Conservation (phyloP, 1,140 invertebrate genomes). For the Nebria ingens region DNA sequence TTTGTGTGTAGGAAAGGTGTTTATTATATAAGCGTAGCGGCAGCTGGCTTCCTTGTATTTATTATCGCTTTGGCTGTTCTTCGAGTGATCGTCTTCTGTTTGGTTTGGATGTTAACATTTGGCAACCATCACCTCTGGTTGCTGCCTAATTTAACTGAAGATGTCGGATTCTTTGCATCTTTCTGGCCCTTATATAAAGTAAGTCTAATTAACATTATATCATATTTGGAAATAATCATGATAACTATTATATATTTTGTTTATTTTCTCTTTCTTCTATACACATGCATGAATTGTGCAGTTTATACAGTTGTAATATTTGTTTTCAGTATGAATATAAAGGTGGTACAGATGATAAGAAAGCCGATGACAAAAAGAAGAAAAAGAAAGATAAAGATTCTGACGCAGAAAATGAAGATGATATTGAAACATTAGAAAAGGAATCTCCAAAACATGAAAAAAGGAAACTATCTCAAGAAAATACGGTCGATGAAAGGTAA, state of each 20-base stretch:
- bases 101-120: constrained; percentile 81
- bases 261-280: constrained; percentile 4
- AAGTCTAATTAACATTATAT: constrained; percentile 21
- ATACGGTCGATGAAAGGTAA: constrained; percentile 15
- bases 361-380: constrained; percentile 60
- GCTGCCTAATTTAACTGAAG: constrained; percentile 95
- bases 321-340: constrained; percentile 61
- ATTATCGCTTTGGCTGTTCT: constrained; percentile 84
- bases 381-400: constrained; percentile 71
- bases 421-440: constrained; percentile 30
- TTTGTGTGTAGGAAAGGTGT: constrained; percentile 69
- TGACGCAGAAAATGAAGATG: constrained; percentile 52
- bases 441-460: constrained; percentile 24
- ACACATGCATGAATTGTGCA: no score
- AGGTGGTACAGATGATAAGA: constrained; percentile 41
- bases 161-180: constrained; percentile 96
- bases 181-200: constrained; percentile 96
- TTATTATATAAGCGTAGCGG: constrained; percentile 92
- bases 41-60: constrained; percentile 86
- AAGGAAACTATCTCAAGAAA: constrained; percentile 10
- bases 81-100: constrained; percentile 81
- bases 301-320: background rate
- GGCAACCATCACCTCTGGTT: constrained; percentile 94
- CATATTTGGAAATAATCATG: constrained; percentile 1
- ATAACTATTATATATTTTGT: no score